These are phyloP conservation scores for Pangasianodon hypophthalmus DNA, from an alignment of 2,113 vertebrate genomes.

Conservation along the genomic window DNA sequence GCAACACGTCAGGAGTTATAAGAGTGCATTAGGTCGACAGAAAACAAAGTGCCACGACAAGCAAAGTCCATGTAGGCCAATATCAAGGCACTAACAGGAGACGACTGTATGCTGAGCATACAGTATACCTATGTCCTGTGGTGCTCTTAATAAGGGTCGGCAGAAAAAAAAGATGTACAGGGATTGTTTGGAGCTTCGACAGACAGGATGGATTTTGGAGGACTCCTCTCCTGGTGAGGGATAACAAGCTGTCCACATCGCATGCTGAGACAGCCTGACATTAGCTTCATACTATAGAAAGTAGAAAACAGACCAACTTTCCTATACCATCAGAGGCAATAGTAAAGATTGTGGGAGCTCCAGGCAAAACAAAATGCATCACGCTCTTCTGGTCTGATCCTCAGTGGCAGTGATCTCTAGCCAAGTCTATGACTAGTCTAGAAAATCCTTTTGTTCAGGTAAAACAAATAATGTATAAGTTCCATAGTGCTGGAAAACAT, in stretches of 20 bases:
- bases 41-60: conserved; percentile 28
- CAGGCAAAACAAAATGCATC: neutral
- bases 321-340: neutral
- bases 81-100: neutral
- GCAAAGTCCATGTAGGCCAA: neutral
- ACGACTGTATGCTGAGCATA: conserved; percentile 13
- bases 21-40: neutral
- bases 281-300: neutral
- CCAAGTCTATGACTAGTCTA: neutral
- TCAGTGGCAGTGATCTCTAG: neutral
- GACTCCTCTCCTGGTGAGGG: neutral
- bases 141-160: conserved; percentile 24
- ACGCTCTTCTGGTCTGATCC: neutral
- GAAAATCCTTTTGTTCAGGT: neutral
- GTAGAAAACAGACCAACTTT: neutral
- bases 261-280: neutral
- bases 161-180: neutral
- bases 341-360: neutral
- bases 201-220: neutral
- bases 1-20: conserved; percentile 12
- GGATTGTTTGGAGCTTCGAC: conserved; percentile 12
- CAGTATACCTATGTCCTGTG: neutral
- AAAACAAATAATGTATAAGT: neutral
- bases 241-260: conserved; percentile 9
- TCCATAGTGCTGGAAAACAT: neutral